These are phyloP conservation scores for Hemiscyllium ocellatum DNA, from an alignment of 2,113 vertebrate species.

Conservation along the genomic window DNA sequence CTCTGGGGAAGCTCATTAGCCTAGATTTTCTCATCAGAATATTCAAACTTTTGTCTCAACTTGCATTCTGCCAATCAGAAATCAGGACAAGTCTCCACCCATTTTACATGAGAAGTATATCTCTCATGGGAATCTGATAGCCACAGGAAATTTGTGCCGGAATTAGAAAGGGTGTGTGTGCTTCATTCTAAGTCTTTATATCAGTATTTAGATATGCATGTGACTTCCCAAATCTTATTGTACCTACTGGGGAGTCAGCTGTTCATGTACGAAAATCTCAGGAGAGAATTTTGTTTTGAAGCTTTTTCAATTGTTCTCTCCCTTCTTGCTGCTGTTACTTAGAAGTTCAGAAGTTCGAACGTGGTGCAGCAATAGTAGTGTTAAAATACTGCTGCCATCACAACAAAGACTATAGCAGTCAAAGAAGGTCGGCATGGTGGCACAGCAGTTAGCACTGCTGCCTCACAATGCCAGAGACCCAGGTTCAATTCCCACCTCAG, in stretches of 20 bases:
- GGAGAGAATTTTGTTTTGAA: too few relatives aligned
- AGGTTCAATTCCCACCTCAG: too few relatives aligned
- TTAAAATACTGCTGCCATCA: background rate
- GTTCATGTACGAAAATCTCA: background rate
- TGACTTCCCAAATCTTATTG: background rate
- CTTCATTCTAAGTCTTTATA: background rate
- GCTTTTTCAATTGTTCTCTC: background rate
- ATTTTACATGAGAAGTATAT: background rate
- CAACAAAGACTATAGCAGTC: background rate
- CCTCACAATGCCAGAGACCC: too few relatives aligned
- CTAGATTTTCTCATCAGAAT: background rate
- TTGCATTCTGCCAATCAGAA: background rate
- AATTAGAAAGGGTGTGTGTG: too few relatives aligned
- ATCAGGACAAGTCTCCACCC: background rate
- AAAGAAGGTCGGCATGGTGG: background rate
- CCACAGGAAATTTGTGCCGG: background rate
- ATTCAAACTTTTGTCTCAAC: background rate
- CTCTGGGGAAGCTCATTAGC: background rate
- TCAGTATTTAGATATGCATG: background rate
- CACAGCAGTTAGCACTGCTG: too few relatives aligned
- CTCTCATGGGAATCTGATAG: background rate
- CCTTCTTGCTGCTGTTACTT: background rate
- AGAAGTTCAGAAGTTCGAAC: background rate
- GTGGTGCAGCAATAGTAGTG: background rate
- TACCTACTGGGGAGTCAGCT: background rate